A percentile compares a stretch with the other conserved stretches of the same genome.
These are phyloP conservation scores for Tachysurus vachellii DNA, from an alignment of 2,113 vertebrate genomes.

Conservation along the genomic window DNA sequence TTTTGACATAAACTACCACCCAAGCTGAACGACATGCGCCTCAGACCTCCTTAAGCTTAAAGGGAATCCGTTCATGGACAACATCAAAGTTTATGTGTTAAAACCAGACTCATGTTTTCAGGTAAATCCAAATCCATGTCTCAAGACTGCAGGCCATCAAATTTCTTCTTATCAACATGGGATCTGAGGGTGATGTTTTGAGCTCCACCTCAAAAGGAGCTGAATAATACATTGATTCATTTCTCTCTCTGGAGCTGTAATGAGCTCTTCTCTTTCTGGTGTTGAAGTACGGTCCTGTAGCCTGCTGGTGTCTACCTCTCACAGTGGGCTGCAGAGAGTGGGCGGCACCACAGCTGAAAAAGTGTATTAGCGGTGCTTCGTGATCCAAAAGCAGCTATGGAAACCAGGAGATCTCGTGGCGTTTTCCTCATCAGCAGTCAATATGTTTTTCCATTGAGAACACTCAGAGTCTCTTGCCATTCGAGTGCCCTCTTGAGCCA, in stretches of 20 bases:
- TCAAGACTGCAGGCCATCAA: conserved; percentile 13
- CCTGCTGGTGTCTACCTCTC: conserved; percentile 45
- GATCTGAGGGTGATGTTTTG: background rate
- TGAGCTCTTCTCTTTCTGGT: conserved; percentile 27
- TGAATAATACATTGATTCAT: conserved; percentile 40
- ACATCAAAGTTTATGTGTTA: background rate
- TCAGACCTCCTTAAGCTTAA: conserved; percentile 34
- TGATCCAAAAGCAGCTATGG: background rate
- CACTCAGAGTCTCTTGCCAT: conserved; percentile 33
- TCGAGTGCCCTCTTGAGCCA: conserved; percentile 31
- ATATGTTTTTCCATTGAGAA: background rate
- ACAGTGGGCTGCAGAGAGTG: conserved; percentile 32
- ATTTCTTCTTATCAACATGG: background rate
- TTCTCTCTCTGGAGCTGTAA: conserved; percentile 15
- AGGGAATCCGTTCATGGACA: conserved; percentile 32
- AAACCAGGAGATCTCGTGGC: conserved; percentile 19
- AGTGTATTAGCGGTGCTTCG: conserved; percentile 17
- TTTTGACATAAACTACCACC: conserved; percentile 32
- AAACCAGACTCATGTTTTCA: conserved; percentile 1
- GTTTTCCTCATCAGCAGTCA: conserved; percentile 12
- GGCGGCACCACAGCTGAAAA: conserved; percentile 33
- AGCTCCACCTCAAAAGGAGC: conserved; percentile 36
- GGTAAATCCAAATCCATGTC: background rate
- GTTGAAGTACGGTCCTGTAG: conserved; percentile 26
- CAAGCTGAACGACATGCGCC: conserved; percentile 44